A percentile compares a stretch with the other conserved stretches of the same genome.
Evolutionary conservation across 2,888 invertebrate species (phyloP).

Genomic region (Microplitis deprimator): DNA sequence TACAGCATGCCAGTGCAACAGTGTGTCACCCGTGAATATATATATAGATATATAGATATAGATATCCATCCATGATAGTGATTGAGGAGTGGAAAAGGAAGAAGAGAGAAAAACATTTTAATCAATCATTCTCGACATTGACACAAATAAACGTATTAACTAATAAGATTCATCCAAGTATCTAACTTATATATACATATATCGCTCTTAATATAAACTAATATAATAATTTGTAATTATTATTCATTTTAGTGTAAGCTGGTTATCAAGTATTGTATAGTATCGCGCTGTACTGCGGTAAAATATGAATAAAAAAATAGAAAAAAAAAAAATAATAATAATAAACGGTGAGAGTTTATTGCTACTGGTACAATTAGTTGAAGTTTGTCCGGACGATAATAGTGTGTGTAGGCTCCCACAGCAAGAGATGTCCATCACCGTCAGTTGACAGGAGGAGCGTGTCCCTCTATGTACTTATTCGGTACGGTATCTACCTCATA

Average conservation of each 20-base stretch:
- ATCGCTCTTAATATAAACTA: no score
- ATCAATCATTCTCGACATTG: constrained; percentile 1
- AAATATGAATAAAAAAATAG: not conserved
- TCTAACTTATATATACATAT: not conserved
- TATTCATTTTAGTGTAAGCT: no score
- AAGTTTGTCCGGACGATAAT: constrained; percentile 25
- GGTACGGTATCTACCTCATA: constrained; percentile 36
- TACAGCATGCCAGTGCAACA: constrained; percentile 36
- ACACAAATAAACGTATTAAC: not conserved
- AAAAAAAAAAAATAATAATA: constrained; percentile 6
- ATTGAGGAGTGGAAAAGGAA: constrained; percentile 1
- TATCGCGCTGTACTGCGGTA: no score
- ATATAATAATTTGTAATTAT: no score
- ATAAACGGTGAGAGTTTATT: constrained; percentile 35
- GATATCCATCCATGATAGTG: not conserved
- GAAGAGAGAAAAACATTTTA: constrained; percentile 1
- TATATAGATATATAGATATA: constrained; percentile 4
- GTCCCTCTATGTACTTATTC: constrained; percentile 58
- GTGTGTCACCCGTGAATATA: constrained; percentile 18
- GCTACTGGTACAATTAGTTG: constrained; percentile 34
- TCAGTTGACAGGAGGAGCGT: constrained; percentile 69
- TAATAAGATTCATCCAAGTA: not conserved
- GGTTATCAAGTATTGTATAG: no score
- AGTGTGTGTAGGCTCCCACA: constrained; percentile 64
- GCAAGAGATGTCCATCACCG: constrained; percentile 69